Conservation (phyloP, 1,140 invertebrate species). For the Cotesia vestalis region DNA sequence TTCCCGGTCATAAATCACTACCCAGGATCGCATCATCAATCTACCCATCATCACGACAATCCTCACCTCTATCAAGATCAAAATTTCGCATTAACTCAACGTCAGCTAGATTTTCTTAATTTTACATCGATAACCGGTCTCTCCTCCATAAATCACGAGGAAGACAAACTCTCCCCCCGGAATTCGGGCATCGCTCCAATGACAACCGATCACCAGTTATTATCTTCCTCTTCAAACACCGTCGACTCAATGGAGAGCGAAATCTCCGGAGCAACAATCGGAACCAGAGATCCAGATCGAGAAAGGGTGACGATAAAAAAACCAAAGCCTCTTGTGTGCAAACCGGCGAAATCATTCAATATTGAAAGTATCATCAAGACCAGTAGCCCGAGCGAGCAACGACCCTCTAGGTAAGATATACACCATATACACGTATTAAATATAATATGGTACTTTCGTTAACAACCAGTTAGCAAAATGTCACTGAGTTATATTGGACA, state of each 20-base stretch:
- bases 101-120: slow-evolving; percentile 37
- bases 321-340: slow-evolving; percentile 8
- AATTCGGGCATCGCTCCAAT: too few species aligned
- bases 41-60: slow-evolving; percentile 9
- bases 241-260: too few species aligned
- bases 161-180: too few species aligned
- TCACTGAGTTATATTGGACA: slow-evolving; percentile 20
- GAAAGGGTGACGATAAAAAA: neutral
- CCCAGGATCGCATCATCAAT: neutral
- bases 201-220: too few species aligned
- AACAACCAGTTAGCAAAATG: slow-evolving; percentile 32
- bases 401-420: slow-evolving; percentile 31
- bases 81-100: slow-evolving; percentile 32
- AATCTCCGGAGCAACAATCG: too few species aligned
- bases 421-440: too few species aligned
- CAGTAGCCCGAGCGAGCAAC: slow-evolving; percentile 34
- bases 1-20: slow-evolving; percentile 7
- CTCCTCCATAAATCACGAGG: neutral
- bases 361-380: slow-evolving; percentile 42
- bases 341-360: slow-evolving; percentile 33
- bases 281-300: neutral
- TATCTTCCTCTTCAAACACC: too few species aligned
- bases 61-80: slow-evolving; percentile 23
- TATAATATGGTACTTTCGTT: slow-evolving; percentile 9
- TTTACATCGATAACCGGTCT: slow-evolving; percentile 31